These are phyloP conservation scores for Argyrosomus regius DNA, from an alignment of 2,797 vertebrate genomes.

Conservation along the genomic window DNA sequence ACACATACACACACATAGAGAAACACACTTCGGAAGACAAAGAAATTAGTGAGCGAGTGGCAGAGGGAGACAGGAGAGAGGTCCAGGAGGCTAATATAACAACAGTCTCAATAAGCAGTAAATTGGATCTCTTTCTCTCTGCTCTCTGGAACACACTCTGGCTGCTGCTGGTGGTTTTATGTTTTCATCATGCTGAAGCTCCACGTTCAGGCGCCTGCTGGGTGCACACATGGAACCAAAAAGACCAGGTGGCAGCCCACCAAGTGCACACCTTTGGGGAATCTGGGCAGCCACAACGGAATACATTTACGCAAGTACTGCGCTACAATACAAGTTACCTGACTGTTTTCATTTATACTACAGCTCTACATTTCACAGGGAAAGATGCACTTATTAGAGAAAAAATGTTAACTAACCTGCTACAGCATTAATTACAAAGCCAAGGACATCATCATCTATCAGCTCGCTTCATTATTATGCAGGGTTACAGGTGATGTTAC, in stretches of 20 bases:
- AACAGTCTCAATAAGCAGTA: conserved; percentile 68
- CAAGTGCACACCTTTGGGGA: conserved; percentile 37
- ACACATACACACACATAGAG: neutral
- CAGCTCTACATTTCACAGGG: neutral
- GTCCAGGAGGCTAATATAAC: conserved; percentile 61
- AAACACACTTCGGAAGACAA: conserved; percentile 47
- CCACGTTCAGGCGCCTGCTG: conserved; percentile 29
- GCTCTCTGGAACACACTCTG: conserved; percentile 52
- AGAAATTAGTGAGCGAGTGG: conserved; percentile 47
- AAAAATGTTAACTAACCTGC: neutral
- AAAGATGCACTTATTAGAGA: neutral
- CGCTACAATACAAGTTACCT: neutral
- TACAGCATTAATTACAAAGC: neutral
- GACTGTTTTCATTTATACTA: neutral
- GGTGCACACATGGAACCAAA: conserved; percentile 28
- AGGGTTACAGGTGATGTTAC: neutral
- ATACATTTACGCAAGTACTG: neutral
- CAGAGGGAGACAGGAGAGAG: conserved; percentile 36
- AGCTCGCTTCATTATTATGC: neutral
- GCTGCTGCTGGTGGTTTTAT: conserved; percentile 52
- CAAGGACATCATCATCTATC: neutral
- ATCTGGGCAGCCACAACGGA: conserved; percentile 22
- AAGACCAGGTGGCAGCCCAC: conserved; percentile 21
- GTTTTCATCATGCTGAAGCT: conserved; percentile 54
- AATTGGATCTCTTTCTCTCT: conserved; percentile 67